phyloP scores from a whole-genome alignment of 2,888 invertebrate genomes.

The Chloroclystis v-ata region DNA sequence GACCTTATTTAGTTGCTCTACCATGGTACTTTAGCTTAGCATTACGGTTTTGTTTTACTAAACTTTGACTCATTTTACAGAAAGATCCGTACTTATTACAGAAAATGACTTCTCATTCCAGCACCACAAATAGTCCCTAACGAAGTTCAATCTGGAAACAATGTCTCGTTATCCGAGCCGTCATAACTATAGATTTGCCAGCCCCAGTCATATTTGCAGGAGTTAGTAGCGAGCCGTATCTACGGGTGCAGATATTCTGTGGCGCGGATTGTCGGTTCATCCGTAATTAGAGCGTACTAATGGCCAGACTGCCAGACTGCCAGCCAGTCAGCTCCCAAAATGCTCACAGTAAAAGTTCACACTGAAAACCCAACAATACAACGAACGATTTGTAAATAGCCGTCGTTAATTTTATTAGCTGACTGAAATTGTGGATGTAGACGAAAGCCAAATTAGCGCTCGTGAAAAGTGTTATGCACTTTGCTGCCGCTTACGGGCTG shows the following conservation, averaged over 20 bases:
- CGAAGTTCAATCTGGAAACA: slow-evolving; percentile 6
- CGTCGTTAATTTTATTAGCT: slow-evolving; percentile 29
- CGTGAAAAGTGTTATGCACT: slow-evolving; percentile 16
- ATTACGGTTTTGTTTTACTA: no score
- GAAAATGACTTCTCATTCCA: neutral
- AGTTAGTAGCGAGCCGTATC: slow-evolving; percentile 22
- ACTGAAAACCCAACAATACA: slow-evolving; percentile 34
- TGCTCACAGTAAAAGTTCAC: slow-evolving; percentile 36
- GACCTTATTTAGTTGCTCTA: no score
- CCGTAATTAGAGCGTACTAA: slow-evolving; percentile 57
- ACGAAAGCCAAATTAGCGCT: slow-evolving; percentile 17
- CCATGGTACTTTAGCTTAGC: no score
- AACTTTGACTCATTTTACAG: no score
- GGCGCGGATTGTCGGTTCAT: slow-evolving; percentile 44
- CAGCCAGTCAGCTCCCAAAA: slow-evolving; percentile 34
- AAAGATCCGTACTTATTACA: no score
- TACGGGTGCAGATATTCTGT: neutral
- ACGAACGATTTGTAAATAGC: slow-evolving; percentile 38
- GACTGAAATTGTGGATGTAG: slow-evolving; percentile 21
- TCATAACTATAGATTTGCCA: slow-evolving; percentile 9
- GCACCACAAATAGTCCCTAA: neutral
- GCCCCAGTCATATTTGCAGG: slow-evolving; percentile 16
- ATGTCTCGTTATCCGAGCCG: slow-evolving; percentile 12
- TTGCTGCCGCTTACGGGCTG: slow-evolving; percentile 5
- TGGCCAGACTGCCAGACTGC: slow-evolving; percentile 41